Evolutionary conservation across 2,113 vertebrate species (phyloP).

Genomic region (Oostethus manadensis): DNA sequence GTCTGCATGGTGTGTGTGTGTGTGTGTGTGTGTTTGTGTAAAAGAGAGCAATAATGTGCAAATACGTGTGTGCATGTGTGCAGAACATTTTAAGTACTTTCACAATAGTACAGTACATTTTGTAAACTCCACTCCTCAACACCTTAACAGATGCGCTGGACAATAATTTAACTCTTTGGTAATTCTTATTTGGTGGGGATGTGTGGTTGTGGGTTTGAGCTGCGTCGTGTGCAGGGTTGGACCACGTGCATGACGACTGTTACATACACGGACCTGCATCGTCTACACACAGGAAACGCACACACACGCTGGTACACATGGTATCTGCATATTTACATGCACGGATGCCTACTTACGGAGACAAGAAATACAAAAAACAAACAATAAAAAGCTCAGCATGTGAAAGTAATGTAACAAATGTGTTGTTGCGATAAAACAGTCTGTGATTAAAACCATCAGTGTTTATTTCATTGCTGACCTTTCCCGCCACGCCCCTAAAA

Average conservation of each 20-base stretch:
- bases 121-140: no score
- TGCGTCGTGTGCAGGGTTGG: not conserved
- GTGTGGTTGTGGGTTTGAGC: not conserved
- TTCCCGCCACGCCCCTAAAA: not conserved
- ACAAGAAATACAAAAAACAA: not conserved
- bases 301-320: not conserved
- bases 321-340: conserved; percentile 2
- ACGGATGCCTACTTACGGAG: not conserved
- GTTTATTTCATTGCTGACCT: conserved; percentile 7
- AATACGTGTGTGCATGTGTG: not conserved
- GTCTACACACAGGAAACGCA: not conserved
- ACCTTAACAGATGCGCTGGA: no score
- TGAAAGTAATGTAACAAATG: not conserved
- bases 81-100: not conserved
- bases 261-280: not conserved
- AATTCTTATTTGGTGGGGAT: no score
- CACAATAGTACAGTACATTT: no score
- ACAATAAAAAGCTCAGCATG: no score
- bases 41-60: not conserved
- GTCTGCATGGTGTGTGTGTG: conserved; percentile 4
- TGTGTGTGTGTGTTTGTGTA: not conserved
- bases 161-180: not conserved
- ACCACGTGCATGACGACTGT: not conserved
- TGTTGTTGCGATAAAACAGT: not conserved
- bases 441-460: not conserved